Conservation (phyloP, 2,888 invertebrate species). For the Chrysotoxum bicinctum region DNA sequence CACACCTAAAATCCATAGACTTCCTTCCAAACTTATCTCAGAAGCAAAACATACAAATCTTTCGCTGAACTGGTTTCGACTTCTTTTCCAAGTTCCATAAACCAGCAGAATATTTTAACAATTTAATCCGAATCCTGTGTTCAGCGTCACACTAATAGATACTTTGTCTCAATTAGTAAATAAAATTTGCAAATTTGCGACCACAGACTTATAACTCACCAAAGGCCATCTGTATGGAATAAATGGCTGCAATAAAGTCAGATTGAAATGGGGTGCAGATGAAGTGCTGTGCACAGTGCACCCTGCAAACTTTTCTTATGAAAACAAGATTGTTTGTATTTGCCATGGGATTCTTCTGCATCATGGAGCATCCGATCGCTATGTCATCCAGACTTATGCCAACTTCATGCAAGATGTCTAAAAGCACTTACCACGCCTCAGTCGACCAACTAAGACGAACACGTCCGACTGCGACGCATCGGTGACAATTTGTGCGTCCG, state of each 20-base stretch:
- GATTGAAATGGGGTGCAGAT: constrained; percentile 63
- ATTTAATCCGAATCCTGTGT: constrained; percentile 69
- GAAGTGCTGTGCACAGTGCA: constrained; percentile 19
- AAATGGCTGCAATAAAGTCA: constrained; percentile 68
- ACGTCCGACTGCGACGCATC: constrained; percentile 8
- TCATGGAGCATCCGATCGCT: neutral
- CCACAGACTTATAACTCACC: constrained; percentile 58
- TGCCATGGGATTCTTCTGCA: constrained; percentile 22
- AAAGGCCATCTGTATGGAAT: constrained; percentile 47
- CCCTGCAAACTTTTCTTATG: constrained; percentile 21
- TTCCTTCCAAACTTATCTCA: neutral
- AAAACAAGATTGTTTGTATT: constrained; percentile 38
- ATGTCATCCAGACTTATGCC: neutral
- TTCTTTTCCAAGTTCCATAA: constrained; percentile 17
- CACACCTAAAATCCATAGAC: neutral
- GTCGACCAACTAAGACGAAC: neutral
- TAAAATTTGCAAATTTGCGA: constrained; percentile 66
- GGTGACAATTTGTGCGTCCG: constrained; percentile 71
- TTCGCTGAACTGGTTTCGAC: constrained; percentile 8
- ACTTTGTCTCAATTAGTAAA: constrained; percentile 72
- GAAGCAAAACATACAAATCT: neutral
- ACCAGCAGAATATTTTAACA: constrained; percentile 56
- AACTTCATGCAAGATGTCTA: constrained; percentile 51
- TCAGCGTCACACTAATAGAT: constrained; percentile 61
- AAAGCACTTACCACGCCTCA: constrained; percentile 62